phyloP scores from a whole-genome alignment of 2,113 vertebrate species.

The Arvicanthis niloticus region DNA sequence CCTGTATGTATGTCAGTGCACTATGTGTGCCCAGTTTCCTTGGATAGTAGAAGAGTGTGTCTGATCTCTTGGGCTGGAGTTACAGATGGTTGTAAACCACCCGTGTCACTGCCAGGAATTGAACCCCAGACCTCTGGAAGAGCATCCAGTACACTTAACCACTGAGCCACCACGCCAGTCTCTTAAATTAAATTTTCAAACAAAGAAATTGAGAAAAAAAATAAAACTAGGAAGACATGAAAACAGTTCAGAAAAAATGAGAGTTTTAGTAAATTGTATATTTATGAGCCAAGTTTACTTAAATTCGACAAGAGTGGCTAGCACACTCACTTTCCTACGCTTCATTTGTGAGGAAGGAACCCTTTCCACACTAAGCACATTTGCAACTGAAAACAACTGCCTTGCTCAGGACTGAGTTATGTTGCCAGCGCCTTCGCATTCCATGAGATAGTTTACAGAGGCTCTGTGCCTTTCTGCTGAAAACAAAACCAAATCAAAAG shows the following conservation, averaged over 20 bases:
- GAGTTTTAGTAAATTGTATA: background rate
- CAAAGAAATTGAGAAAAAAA: background rate
- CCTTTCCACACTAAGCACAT: background rate
- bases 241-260: background rate
- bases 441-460: background rate
- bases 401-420: accelerated
- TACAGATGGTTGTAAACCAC: background rate
- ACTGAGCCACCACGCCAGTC: background rate
- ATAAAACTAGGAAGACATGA: background rate
- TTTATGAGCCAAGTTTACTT: background rate
- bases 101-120: no score
- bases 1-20: background rate
- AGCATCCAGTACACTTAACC: background rate
- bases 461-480: background rate
- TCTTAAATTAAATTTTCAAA: background rate
- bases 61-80: background rate
- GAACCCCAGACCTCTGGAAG: background rate
- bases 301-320: background rate
- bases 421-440: background rate
- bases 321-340: background rate
- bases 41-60: background rate
- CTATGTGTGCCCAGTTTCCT: background rate
- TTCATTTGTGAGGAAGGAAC: background rate
- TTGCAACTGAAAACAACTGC: background rate
- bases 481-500: background rate